A percentile compares a stretch with the other conserved stretches of the same genome.
Conservation (phyloP, 2,113 vertebrate species). For the Dermatemys mawii region DNA sequence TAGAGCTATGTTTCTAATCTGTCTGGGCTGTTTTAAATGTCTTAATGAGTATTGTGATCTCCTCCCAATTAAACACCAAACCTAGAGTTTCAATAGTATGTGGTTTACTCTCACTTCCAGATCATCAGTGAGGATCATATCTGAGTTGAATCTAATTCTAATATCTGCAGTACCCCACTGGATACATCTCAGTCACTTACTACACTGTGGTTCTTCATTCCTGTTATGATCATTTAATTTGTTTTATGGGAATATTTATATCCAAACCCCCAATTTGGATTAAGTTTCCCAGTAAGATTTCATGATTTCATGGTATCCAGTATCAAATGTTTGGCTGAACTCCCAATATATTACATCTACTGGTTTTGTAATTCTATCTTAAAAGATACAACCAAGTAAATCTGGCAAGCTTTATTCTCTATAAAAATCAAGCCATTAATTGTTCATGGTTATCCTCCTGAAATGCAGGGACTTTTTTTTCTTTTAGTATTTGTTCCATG, state of each 20-base stretch:
- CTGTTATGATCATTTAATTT: neutral
- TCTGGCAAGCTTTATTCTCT: neutral
- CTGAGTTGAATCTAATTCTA: neutral
- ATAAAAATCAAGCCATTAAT: neutral
- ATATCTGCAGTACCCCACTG: neutral
- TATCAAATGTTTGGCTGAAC: neutral
- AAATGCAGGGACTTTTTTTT: neutral
- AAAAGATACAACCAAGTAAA: neutral
- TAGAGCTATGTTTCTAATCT: neutral
- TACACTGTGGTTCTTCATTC: neutral
- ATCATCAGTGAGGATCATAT: neutral
- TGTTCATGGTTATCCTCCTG: neutral
- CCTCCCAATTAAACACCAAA: neutral
- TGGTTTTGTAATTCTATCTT: neutral
- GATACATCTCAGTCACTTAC: neutral
- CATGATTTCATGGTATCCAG: neutral
- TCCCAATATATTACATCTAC: neutral
- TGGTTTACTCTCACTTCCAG: constrained; percentile 5
- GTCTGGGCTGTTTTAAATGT: neutral
- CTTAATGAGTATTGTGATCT: neutral
- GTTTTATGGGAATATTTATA: neutral
- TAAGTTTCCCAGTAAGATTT: neutral
- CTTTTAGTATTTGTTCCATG: neutral
- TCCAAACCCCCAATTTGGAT: neutral
- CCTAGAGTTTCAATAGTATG: neutral